Base-by-base conservation (phyloP, 2,797 vertebrate species). In the Trachops cirrhosus region DNA sequence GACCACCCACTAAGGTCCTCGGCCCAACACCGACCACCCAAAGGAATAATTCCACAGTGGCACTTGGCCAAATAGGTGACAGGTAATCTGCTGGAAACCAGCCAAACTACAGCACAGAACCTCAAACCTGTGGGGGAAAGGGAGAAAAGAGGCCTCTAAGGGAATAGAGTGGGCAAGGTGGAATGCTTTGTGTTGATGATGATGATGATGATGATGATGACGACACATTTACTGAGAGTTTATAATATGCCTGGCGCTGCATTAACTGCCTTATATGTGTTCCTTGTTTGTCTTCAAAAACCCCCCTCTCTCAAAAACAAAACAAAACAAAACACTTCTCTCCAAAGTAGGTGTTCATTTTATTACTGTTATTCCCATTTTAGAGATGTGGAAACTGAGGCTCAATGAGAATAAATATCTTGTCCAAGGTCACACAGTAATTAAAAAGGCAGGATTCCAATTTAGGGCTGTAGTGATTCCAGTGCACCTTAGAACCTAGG, bases 11-110 rank as follows among this genome's bases (percentile, higher is more conserved):
- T 50, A 39, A 95, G 46, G 87, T 74, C 57, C 77, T 82, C 24
- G 80, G 67, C 75, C 48, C 0, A 6, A 80, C 84, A 90, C 70
- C 32, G 14, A 80, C 87, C 74, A 92, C 62, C 71, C 71, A 88
- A 67, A 96, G 86, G 68, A 92, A 70, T 57, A 89, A 89, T 89
- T 68, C 37, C 52, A 78, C 2, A 29, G 73, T 93, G 96, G 96
- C 90, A 18, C 32, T 96, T 89, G 41, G 96, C 96, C 97, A 97
- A 96, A 73, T 95, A 94, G 97, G 94, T 85, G 59, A 93, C 67
- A 96, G 88, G 96, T 96, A 44, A 96, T 64, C 52, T 93, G 96
- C 89, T 0, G 1, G 77, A 96, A 92, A 89, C 75, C 90, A 93
- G 44, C 22, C 41, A 80, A 95, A 26, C 22, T 22, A 26, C 14